Base-by-base conservation (phyloP, 2,113 vertebrate genomes). In the Acrocephalus arundinaceus region DNA sequence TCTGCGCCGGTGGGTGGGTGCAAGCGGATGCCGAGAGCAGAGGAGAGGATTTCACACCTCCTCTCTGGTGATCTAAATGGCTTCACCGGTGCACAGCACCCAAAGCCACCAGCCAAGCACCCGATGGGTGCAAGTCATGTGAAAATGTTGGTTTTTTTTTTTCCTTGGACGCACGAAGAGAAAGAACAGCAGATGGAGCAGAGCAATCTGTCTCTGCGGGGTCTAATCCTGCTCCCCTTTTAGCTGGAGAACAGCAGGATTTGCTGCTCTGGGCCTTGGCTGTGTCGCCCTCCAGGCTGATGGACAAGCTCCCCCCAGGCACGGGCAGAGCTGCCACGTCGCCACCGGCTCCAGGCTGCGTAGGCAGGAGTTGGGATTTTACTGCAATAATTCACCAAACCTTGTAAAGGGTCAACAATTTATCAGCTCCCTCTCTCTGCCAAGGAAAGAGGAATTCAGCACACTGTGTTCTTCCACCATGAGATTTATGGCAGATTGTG, bases 351-450 rank as follows among this genome's bases (percentile, higher is more conserved):
- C 65, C 76, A 3, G 58, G 67, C 62, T 84, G 76, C 1, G 6
- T 30, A 33, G 33, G 71, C 68, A 37, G 66, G 87, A 63, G 54
- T 77, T 66, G 75, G 59, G 96, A 35, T 94, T 95, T 87, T 3
- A 57, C 79, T 86, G 83, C 76, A 77, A 67, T 94, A 88, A 96
- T 88, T 96, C 92, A 78, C 85, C 13, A 19, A 88, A 66, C 85
- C 90, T 84, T 17, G 31, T 43, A 71, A 93, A 86, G 94, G 94
- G 94, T 96, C 94, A 92, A 57, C 87, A 59, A 71, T 90, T 88
- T 80, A 75, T 95, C 96, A 94, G 88, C 79, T 96, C 68, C 61
- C 65, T 75, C 72, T 52, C 79, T 48, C 79, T 93, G 96, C 92
- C 92, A 86, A 84, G 55, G 33, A 33, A 76, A 93, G 88, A 66